Evolutionary conservation across 2,797 vertebrate genomes (phyloP), one percentile per base, ranked within the genome.

Genomic region (Sebastes trivittatus): DNA sequence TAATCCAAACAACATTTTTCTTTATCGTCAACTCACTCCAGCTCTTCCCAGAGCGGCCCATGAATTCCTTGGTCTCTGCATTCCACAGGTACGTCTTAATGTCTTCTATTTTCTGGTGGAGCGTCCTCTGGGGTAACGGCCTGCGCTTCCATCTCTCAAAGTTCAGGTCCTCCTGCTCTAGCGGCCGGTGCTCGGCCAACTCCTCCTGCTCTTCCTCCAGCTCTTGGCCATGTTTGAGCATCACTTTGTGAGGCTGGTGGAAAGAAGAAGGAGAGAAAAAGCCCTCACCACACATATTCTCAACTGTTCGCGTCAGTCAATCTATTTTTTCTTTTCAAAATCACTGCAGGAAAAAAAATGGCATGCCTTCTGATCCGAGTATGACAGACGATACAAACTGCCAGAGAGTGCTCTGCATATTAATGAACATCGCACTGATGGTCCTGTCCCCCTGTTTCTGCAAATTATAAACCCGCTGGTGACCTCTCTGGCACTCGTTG

Each of bases 1-100:
- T 7, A 66, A 72, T 74, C 55, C 69, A 73, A 75, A 73, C 5
- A 78, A 66, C 68, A 76, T 14, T 71, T 49, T 49, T 82, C 23
- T 68, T 34, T 42, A 69, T 22, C 56, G 0, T 85, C 66, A 91
- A 97, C 98, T 97, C 97, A 99, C 98, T 96, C 98, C 97, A 98
- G 94, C 97, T 99, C 95, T 97, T 97, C 86, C 96, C 97, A 20
- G 97, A 96, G 94, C 97, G 97, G 81, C 98, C 98, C 96, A 99
- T 95, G 95, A 97, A 98, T 83, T 97, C 97, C 78, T 95, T 97
- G 91, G 97, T 98, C 93, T 98, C 97, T 0, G 97, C 97, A 89
- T 99, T 98, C 98, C 97, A 99, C 80, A 99, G 89, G 95, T 98
- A 98, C 49, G 86, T 95, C 91, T 97, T 98, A 77, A 98, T 20